phyloP scores from a whole-genome alignment of 1,140 invertebrate genomes.

The Heliconius hermathena region DNA sequence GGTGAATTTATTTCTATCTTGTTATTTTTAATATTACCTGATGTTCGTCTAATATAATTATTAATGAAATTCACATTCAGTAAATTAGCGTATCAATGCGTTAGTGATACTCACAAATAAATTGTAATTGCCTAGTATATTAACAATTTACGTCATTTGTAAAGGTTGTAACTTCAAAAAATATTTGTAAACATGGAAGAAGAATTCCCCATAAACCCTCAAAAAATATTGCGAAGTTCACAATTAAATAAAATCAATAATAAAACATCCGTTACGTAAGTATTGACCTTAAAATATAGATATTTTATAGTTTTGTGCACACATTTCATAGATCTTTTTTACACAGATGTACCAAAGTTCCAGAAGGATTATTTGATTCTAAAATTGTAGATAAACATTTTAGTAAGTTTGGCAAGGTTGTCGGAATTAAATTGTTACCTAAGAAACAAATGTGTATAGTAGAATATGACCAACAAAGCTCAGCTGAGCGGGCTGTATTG shows the following conservation, averaged over 20 bases:
- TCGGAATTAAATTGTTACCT: slow-evolving; percentile 83
- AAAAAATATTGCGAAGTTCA: slow-evolving; percentile 61
- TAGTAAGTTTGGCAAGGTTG: slow-evolving; percentile 84
- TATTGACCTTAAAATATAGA: slow-evolving; percentile 14
- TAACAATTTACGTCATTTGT: background rate
- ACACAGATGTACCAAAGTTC: slow-evolving; percentile 84
- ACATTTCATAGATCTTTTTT: background rate
- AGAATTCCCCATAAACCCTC: slow-evolving; percentile 44
- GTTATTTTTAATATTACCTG: background rate
- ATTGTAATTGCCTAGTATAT: background rate
- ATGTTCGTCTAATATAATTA: background rate
- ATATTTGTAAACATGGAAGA: slow-evolving; percentile 52
- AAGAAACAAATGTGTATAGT: slow-evolving; percentile 83
- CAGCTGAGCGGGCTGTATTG: slow-evolving; percentile 82
- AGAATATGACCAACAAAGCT: slow-evolving; percentile 83
- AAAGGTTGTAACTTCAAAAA: slow-evolving; percentile 37
- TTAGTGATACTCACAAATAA: background rate
- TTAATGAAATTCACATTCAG: background rate
- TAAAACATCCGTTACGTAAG: slow-evolving; percentile 72
- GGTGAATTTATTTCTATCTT: background rate
- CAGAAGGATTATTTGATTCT: slow-evolving; percentile 84
- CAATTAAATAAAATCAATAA: slow-evolving; percentile 52
- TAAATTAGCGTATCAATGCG: background rate
- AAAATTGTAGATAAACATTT: slow-evolving; percentile 85
- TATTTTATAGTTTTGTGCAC: background rate